Evolutionary conservation across 1,140 invertebrate genomes (phyloP).

Genomic region (Eriosoma lanigerum): DNA sequence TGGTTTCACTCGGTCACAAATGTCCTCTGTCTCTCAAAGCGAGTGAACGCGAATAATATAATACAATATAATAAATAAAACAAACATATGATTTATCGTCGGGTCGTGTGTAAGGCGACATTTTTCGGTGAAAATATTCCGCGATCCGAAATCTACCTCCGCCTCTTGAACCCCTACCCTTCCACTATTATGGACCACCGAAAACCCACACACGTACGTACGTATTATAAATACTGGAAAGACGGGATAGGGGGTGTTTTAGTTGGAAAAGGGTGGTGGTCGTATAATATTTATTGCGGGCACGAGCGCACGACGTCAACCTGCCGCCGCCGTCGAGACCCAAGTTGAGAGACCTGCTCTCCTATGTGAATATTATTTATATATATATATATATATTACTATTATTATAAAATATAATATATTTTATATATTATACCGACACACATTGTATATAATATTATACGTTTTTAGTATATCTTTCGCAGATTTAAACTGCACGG

Average conservation of each 20-base stretch:
- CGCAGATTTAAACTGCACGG: constrained; percentile 15
- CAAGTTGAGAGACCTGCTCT: not conserved
- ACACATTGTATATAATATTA: not conserved
- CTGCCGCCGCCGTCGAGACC: not conserved
- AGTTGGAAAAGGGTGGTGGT: constrained; percentile 4
- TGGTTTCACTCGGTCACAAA: too few relatives aligned
- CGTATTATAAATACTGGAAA: not conserved
- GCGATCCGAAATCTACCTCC: not conserved
- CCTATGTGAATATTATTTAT: not conserved
- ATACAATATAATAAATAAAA: not conserved
- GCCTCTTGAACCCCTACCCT: too few relatives aligned
- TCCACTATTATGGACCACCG: too few relatives aligned
- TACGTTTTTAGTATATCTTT: constrained; percentile 44
- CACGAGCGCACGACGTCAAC: constrained; percentile 23
- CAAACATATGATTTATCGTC: constrained; percentile 42
- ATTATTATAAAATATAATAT: not conserved
- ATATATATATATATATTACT: not conserved
- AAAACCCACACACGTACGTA: too few relatives aligned
- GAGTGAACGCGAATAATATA: not conserved
- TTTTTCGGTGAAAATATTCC: constrained; percentile 43
- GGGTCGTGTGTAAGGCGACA: constrained; percentile 42
- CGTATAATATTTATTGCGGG: constrained; percentile 41
- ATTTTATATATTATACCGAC: not conserved
- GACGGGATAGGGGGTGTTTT: not conserved
- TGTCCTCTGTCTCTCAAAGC: too few relatives aligned